Percentiles rank a stretch among this genome's conserved stretches.
Evolutionary conservation across 37 sponge, comb jelly and placozoan genomes (phyloP).

Genomic region (Eunapius fragilis): DNA sequence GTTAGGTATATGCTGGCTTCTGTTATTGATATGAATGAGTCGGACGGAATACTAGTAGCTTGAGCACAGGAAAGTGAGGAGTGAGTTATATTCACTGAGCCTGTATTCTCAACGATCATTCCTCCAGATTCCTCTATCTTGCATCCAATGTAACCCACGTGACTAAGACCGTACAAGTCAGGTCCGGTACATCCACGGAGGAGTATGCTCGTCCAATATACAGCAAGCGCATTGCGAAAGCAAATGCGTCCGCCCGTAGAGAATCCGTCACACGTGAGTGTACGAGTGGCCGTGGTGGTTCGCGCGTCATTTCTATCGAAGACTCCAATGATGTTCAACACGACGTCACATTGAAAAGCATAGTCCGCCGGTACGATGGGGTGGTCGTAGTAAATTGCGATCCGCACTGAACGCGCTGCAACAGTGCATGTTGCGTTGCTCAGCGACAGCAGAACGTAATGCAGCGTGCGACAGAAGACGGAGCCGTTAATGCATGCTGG

Average conservation of each 20-base stretch:
- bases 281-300: not conserved
- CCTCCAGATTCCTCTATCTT: not conserved
- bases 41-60: not conserved
- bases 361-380: not conserved
- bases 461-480: not conserved
- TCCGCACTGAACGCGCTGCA: not conserved
- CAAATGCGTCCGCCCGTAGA: not conserved
- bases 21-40: not conserved
- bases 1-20: not conserved
- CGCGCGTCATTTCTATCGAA: not conserved
- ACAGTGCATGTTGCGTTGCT: not conserved
- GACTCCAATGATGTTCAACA: not conserved
- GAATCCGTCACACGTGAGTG: not conserved
- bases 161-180: not conserved
- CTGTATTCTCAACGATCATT: not conserved
- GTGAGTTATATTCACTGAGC: not conserved
- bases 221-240: not conserved
- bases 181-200: not conserved
- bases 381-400: not conserved
- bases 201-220: not conserved
- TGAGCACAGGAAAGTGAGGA: not conserved
- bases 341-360: not conserved
- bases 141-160: not conserved
- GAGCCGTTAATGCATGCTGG: not conserved
- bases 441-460: not conserved